phyloP scores from a whole-genome alignment of 2,888 invertebrate genomes.

The Rhagium mordax region DNA sequence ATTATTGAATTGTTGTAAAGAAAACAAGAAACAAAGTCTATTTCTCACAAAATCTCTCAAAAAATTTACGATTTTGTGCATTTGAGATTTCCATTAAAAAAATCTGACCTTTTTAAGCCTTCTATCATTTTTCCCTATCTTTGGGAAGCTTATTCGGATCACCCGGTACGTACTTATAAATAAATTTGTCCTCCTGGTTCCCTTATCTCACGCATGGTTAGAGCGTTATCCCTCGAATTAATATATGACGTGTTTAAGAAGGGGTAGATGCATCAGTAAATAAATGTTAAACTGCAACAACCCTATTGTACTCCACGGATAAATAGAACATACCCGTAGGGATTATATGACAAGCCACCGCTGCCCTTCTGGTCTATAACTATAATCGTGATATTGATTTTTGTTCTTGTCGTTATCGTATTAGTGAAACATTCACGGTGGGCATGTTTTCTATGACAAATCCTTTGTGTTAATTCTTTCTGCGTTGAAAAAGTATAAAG shows the following conservation, averaged over 20 bases:
- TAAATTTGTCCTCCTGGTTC: too few relatives aligned
- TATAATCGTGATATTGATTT: conserved; percentile 15
- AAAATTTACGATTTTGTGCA: too few relatives aligned
- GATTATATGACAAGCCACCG: conserved; percentile 6
- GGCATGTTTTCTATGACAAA: not conserved
- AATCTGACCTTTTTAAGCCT: too few relatives aligned
- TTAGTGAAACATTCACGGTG: not conserved
- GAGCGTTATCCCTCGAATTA: conserved; percentile 19
- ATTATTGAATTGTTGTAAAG: too few relatives aligned
- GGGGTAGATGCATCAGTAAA: conserved; percentile 15
- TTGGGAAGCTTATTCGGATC: too few relatives aligned
- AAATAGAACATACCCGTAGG: not conserved
- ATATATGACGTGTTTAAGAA: conserved; percentile 16
- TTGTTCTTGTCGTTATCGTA: not conserved
- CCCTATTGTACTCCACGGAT: conserved; percentile 1
- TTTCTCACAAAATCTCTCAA: too few relatives aligned
- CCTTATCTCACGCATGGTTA: not conserved
- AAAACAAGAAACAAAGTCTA: too few relatives aligned
- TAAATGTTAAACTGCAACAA: conserved; percentile 22
- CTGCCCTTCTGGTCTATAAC: not conserved
- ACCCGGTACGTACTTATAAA: too few relatives aligned
- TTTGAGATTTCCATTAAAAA: too few relatives aligned
- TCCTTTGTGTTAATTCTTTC: not conserved
- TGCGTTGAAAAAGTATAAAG: too few relatives aligned
- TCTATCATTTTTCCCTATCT: too few relatives aligned